phyloP scores from a whole-genome alignment of 2,888 invertebrate genomes.

The Meteorus colon region DNA sequence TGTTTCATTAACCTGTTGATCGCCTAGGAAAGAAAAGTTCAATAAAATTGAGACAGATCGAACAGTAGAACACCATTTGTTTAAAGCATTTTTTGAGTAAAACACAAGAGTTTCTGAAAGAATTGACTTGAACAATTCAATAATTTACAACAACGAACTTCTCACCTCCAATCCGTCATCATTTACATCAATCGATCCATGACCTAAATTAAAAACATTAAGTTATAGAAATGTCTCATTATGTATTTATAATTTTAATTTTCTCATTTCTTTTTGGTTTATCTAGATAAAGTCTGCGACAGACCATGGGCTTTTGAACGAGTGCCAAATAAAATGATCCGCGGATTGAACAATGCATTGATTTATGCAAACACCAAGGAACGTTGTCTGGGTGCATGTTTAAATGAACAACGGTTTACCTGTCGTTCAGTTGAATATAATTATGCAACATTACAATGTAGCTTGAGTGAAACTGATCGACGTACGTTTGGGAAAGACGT shows the following conservation, averaged over 20 bases:
- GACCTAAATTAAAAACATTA: too few relatives aligned
- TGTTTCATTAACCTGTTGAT: too few relatives aligned
- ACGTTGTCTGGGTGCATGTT: constrained; percentile 92
- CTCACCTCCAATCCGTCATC: too few relatives aligned
- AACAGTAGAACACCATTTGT: too few relatives aligned
- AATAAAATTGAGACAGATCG: too few relatives aligned
- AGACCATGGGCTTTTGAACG: constrained; percentile 95
- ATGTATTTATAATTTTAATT: background rate
- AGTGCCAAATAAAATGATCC: constrained; percentile 92
- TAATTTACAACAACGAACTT: too few relatives aligned
- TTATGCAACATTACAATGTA: constrained; percentile 93
- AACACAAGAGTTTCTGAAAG: too few relatives aligned
- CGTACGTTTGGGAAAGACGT: constrained; percentile 90
- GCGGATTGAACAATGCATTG: constrained; percentile 91
- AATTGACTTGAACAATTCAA: too few relatives aligned
- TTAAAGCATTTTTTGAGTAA: too few relatives aligned
- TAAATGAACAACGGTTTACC: constrained; percentile 94
- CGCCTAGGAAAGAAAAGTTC: too few relatives aligned
- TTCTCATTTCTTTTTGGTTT: constrained; percentile 39
- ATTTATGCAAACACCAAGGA: constrained; percentile 96
- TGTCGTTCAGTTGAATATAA: constrained; percentile 96
- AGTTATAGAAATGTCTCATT: too few relatives aligned
- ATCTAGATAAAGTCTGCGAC: constrained; percentile 88
- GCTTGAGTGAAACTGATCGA: constrained; percentile 91
- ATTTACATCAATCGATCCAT: too few relatives aligned